Conservation (phyloP, 2,113 vertebrate species). For the Neogale vison region DNA sequence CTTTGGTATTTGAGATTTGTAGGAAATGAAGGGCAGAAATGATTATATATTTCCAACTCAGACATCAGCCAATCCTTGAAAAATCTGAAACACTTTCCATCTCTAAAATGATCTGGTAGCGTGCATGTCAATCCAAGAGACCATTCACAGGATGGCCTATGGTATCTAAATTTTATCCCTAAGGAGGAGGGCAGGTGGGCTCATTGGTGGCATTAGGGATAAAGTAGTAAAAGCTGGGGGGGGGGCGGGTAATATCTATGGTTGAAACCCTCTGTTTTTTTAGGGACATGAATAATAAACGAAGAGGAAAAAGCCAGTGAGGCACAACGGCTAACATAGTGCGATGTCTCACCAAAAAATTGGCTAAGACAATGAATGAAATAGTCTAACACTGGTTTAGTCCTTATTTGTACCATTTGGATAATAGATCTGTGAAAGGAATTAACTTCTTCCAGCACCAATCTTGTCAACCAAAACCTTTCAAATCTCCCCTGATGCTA, state of each 20-base stretch:
- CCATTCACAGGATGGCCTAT: neutral
- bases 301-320: neutral
- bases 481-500: neutral
- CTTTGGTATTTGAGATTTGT: conserved; percentile 61
- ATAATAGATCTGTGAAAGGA: neutral
- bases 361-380: neutral
- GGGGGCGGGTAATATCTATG: neutral
- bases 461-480: neutral
- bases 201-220: neutral
- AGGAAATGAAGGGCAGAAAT: conserved; percentile 58
- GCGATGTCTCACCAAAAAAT: neutral
- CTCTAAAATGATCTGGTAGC: conserved; percentile 29
- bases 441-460: neutral
- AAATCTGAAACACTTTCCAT: conserved; percentile 13
- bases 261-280: neutral
- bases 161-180: neutral
- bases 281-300: neutral
- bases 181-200: fast-evolving
- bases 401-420: neutral
- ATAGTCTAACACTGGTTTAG: neutral
- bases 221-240: neutral
- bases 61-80: conserved; percentile 26
- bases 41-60: conserved; percentile 62
- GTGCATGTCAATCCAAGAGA: neutral
- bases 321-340: neutral